Conservation (phyloP, 2,888 invertebrate species). For the Drosophila limbata region DNA sequence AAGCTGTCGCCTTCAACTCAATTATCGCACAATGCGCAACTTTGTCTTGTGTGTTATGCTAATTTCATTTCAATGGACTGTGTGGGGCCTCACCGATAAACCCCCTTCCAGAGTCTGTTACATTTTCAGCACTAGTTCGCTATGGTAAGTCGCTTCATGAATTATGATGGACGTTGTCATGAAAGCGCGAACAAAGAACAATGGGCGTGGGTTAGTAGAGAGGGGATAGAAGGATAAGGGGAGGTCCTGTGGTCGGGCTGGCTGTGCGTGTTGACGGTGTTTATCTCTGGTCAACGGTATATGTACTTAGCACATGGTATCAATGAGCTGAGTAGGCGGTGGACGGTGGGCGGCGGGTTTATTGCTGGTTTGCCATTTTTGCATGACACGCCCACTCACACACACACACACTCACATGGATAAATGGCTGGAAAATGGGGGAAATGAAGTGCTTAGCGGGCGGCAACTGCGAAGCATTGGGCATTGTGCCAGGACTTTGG, state of each 20-base stretch:
- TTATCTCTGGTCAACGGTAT: conserved; percentile 77
- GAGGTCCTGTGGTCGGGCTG: conserved; percentile 42
- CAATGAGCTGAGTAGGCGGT: conserved; percentile 28
- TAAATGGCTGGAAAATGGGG: conserved; percentile 48
- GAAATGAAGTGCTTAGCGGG: conserved; percentile 70
- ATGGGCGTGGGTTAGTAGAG: background rate
- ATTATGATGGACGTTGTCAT: conserved; percentile 74
- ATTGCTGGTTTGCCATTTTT: conserved; percentile 72
- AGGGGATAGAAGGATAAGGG: background rate
- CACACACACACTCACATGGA: conserved; percentile 17
- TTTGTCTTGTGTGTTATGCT: conserved; percentile 59
- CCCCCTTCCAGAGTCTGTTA: conserved; percentile 1
- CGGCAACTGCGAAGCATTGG: conserved; percentile 24
- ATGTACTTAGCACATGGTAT: conserved; percentile 68
- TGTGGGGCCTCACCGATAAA: conserved; percentile 5
- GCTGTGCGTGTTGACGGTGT: conserved; percentile 64
- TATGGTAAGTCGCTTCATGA: conserved; percentile 48
- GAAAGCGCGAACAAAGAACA: conserved; percentile 52
- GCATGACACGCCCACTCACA: conserved; percentile 61
- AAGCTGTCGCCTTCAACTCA: conserved; percentile 52
- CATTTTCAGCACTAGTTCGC: conserved; percentile 17
- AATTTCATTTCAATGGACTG: conserved; percentile 66
- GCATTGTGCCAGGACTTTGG: conserved; percentile 65
- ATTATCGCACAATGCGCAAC: conserved; percentile 58
- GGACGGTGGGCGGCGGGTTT: conserved; percentile 33